Percentiles rank a stretch among this genome's conserved stretches.
Conservation (phyloP, 2,113 vertebrate genomes). For the Zosterops borbonicus region DNA sequence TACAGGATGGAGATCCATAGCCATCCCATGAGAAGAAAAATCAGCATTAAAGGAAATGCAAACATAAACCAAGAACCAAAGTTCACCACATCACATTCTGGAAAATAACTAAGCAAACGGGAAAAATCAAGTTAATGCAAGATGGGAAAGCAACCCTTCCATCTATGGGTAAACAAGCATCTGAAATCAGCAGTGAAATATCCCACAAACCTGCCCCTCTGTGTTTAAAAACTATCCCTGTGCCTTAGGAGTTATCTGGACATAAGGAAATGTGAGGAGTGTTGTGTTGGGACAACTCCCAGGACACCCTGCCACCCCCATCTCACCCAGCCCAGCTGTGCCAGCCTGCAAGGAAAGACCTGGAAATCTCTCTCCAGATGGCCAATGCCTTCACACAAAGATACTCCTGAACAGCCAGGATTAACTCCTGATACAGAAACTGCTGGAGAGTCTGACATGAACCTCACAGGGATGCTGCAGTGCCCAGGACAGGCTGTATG, state of each 20-base stretch:
- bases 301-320: not conserved
- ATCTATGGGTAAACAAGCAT: not conserved
- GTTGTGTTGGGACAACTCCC: not conserved
- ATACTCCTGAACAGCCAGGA: not conserved
- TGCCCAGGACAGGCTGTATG: not conserved
- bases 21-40: constrained; percentile 92
- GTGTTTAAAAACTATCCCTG: not conserved
- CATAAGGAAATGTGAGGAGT: not conserved
- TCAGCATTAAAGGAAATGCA: constrained; percentile 90
- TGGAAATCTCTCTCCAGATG: not conserved
- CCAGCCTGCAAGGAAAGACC: not conserved
- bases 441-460: not conserved
- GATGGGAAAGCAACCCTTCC: not conserved
- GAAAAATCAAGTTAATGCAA: constrained; percentile 55
- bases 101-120: constrained; percentile 85
- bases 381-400: not conserved
- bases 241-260: not conserved
- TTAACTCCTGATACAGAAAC: not conserved
- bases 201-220: not conserved
- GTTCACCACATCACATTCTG: constrained; percentile 91
- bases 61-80: constrained; percentile 98
- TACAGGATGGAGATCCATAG: constrained; percentile 93
- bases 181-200: not conserved
- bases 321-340: not conserved
- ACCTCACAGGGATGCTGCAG: not conserved